Percentiles rank a stretch among this genome's conserved stretches.
phyloP scores from a whole-genome alignment of 1,140 invertebrate species.

The Cyclargus thomasi region DNA sequence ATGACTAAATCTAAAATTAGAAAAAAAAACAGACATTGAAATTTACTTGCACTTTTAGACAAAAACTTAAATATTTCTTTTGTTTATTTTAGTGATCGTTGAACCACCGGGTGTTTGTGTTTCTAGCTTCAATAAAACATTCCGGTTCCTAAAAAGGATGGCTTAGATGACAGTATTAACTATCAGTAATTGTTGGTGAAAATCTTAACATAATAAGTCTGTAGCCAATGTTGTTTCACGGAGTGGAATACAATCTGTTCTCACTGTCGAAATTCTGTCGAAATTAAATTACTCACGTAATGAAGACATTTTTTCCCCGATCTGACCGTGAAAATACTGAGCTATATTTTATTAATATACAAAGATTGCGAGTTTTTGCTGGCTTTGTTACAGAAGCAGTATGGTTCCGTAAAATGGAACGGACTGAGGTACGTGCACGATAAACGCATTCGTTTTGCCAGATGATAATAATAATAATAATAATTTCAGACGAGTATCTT shows the following conservation, averaged over 20 bases:
- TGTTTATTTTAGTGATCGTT: no score
- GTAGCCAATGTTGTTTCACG: neutral
- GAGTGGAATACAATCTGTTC: neutral
- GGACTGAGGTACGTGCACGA: no score
- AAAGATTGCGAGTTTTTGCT: neutral
- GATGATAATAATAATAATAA: no score
- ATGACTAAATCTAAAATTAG: no score
- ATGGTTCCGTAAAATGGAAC: neutral
- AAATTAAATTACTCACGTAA: slow-evolving; percentile 1
- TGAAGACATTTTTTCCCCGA: neutral
- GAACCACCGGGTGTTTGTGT: no score
- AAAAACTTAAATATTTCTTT: no score
- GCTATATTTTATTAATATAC: neutral
- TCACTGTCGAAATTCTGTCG: neutral
- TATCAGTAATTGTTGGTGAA: neutral
- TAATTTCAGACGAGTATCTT: no score
- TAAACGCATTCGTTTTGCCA: no score
- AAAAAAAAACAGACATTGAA: no score
- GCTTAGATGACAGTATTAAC: neutral
- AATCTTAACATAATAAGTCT: neutral
- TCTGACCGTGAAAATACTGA: neutral
- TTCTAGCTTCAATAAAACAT: no score
- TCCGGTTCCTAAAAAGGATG: neutral
- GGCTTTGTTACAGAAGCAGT: neutral
- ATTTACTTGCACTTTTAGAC: no score